phyloP scores from a whole-genome alignment of 2,888 invertebrate genomes.

The Zhuqinia jingwanae region DNA sequence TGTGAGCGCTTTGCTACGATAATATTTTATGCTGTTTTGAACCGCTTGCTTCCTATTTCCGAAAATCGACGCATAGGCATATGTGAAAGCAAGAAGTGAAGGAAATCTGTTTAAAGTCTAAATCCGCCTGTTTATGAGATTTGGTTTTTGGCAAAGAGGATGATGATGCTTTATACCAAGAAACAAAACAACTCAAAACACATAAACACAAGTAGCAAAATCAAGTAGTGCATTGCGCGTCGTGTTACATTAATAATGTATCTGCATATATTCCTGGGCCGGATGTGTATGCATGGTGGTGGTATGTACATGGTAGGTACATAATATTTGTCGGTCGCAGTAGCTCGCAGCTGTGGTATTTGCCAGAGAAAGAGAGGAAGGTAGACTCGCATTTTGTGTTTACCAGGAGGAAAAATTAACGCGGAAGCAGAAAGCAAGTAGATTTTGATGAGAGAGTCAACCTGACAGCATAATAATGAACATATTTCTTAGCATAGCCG shows the following conservation, averaged over 20 bases:
- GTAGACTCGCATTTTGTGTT: neutral
- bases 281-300: neutral
- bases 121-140: conserved; percentile 36
- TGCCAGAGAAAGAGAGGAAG: neutral
- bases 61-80: neutral
- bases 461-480: conserved; percentile 33
- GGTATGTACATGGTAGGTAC: neutral
- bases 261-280: neutral
- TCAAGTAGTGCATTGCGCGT: conserved; percentile 5
- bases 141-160: conserved; percentile 20
- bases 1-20: neutral
- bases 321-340: neutral
- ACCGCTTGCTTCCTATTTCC: neutral
- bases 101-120: conserved; percentile 1
- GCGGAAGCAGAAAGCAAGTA: neutral
- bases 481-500: neutral
- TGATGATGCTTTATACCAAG: neutral
- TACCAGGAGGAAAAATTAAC: neutral
- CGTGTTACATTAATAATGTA: conserved; percentile 2
- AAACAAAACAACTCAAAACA: neutral
- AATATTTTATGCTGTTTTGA: neutral
- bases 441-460: conserved; percentile 10
- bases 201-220: neutral
- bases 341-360: neutral
- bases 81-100: neutral